Conservation (phyloP, 2,797 vertebrate genomes). For the Psittacula echo region DNA sequence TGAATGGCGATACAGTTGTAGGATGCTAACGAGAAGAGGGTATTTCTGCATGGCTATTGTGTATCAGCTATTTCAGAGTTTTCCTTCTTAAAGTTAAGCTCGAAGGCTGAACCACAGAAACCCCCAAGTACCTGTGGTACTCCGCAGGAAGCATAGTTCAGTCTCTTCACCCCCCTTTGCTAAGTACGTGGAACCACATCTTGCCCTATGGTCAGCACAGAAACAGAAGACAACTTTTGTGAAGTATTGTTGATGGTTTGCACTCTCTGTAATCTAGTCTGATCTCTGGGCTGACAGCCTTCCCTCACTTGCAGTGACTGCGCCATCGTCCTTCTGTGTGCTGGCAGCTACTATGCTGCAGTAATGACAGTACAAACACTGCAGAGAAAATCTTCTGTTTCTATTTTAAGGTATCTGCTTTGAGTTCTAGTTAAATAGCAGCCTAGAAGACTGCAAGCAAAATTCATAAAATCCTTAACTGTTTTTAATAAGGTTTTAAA, state of each 20-base stretch:
- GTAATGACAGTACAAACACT: background rate
- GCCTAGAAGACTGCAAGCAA: background rate
- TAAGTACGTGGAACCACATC: background rate
- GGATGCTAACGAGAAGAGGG: background rate
- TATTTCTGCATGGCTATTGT: background rate
- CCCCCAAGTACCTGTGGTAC: background rate
- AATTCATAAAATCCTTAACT: background rate
- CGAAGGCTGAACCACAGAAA: background rate
- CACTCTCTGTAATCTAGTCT: background rate
- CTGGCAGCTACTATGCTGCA: background rate
- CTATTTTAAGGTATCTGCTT: background rate
- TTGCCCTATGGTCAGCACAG: background rate
- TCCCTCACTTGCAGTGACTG: accelerated
- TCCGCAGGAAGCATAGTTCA: background rate
- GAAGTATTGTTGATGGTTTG: background rate
- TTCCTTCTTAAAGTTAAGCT: background rate
- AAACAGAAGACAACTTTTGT: background rate
- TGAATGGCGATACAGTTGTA: background rate
- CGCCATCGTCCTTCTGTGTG: background rate
- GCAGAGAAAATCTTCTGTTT: background rate
- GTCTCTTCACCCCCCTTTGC: background rate
- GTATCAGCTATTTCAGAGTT: background rate
- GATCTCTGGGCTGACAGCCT: background rate
- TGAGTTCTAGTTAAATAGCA: background rate
- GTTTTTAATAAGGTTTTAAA: background rate